Evolutionary conservation across 2,888 invertebrate genomes (phyloP), one percentile per base, ranked within the genome.

Genomic region (Amorpha juglandis): DNA sequence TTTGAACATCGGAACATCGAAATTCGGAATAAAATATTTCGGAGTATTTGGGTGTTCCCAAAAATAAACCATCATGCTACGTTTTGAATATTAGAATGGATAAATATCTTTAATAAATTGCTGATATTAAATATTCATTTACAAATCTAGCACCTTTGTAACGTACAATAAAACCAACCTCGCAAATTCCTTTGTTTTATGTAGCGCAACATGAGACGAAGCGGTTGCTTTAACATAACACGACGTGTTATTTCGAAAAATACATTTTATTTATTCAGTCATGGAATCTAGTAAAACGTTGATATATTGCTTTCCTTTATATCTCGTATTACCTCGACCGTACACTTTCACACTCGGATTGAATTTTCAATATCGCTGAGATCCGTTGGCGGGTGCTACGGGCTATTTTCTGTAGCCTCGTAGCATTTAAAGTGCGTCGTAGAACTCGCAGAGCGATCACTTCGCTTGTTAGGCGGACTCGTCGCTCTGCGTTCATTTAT

Each of bases 261-360:
- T 38, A 38, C 16, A 55, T 35, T 38, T 35, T 16, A 16, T 55
- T 16, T 35, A 35, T 55, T 11, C n/a, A n/a, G 8, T 9, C 35
- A 38, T 16, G 0, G 19, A 19, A 42, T 42, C 58, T 11, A 38
- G 35, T 16, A 9, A 42, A 42, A 16, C 42, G 38, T 12, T 42
- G 19, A 42, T 0, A 58, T 11, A 19, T 14, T 42, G 38, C 19
- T 58, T 58, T 58, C 58, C 6, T 53, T 45, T 33, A 50, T 27
- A 53, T 47, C 45, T 45, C 19, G 33, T 33, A 16, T 53, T 64
- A 64, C 52, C 66, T 16, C 66, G 50, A 62, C 47, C 55, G 64
- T 47, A 64, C 16, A 64, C 68, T 74, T 73, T 72, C 68, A 70
- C 70, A 73, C 68, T 71, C 68, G 68, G 68, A 69, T 73, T 72